Evolutionary conservation across 2,113 vertebrate species (phyloP), one percentile per base, ranked within the genome.

Genomic region (Pachypanchax playfairii): DNA sequence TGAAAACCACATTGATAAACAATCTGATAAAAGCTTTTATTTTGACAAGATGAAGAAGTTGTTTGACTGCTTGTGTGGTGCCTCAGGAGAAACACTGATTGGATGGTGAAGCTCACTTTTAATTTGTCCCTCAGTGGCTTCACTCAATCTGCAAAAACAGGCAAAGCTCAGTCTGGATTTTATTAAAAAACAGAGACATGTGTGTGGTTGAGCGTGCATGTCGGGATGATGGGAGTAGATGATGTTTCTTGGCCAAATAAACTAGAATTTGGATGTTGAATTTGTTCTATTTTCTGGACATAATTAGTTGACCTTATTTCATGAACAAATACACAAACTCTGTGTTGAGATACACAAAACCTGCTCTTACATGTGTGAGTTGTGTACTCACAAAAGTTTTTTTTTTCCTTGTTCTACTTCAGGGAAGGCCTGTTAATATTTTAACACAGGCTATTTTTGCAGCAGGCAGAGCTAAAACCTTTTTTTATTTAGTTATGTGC

Each of bases 181-280:
- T 75, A 83, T 88, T 79, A 83, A 47, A 74, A 79, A 79, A 53
- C 55, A 75, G 3, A 17, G 46, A 31, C 33, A 28, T 63, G 61
- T 50, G 50, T 50, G 35, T 29, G 59, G 47, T 56, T 39, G 57
- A 53, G 47, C 53, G 57, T 51, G 44, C 20, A 64, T 48, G 29
- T 48, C 22, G n/a, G n/a, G n/a, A 70, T 48, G 61, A 72, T 79
- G 69, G 66, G 63, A 60, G 39, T 61, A 38, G 44, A 65, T 59
- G 52, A 43, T 65, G 75, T 38, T 54, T 70, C 52, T 68, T 26
- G 43, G 41, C 39, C 33, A 84, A 87, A 87, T 84, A 87, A 83
- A 75, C 67, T 59, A 47, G 58, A 64, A 77, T 68, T 58, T 53
- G 66, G 58, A 55, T 56, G 70, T 38, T 72, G 51, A 74, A 60